These are phyloP conservation scores for Tetheella fluctuosa DNA, from an alignment of 2,888 invertebrate genomes.

Conservation along the genomic window DNA sequence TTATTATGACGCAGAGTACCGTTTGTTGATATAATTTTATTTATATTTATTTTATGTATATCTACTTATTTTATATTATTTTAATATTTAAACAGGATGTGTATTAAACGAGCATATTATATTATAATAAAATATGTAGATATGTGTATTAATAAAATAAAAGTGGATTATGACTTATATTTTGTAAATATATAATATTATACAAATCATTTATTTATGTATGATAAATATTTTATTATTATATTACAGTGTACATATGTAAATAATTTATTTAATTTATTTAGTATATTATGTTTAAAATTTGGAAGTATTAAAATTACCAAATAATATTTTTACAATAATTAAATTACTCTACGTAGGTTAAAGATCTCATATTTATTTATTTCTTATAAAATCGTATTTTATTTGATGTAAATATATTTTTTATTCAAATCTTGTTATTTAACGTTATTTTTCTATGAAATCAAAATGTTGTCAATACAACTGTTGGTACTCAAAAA, in stretches of 20 bases:
- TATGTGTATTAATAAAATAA: slow-evolving; percentile 24
- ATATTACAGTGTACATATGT: slow-evolving; percentile 53
- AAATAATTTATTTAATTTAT: slow-evolving; percentile 67
- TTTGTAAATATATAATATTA: slow-evolving; percentile 33
- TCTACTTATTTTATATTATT: slow-evolving; percentile 26
- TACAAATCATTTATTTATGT: slow-evolving; percentile 33
- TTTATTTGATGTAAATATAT: slow-evolving; percentile 33
- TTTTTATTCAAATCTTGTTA: slow-evolving; percentile 35
- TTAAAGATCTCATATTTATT: slow-evolving; percentile 62
- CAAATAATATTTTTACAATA: slow-evolving; percentile 44
- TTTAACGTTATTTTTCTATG: slow-evolving; percentile 48
- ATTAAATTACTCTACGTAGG: slow-evolving; percentile 40
- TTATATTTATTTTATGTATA: slow-evolving; percentile 31
- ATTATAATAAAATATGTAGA: slow-evolving; percentile 22
- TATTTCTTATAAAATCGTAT: slow-evolving; percentile 47
- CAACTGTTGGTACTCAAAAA: slow-evolving; percentile 68
- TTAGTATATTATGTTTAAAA: slow-evolving; percentile 47
- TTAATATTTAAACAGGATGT: slow-evolving; percentile 14
- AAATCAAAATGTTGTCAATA: slow-evolving; percentile 65
- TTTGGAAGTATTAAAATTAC: slow-evolving; percentile 45
- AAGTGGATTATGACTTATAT: slow-evolving; percentile 29
- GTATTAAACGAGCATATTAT: neutral
- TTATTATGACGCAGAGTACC: slow-evolving; percentile 28
- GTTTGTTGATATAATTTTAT: slow-evolving; percentile 20
- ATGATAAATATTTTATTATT: slow-evolving; percentile 34